Evolutionary conservation across 2,888 invertebrate species (phyloP).

Genomic region (Sarcophaga variegata): DNA sequence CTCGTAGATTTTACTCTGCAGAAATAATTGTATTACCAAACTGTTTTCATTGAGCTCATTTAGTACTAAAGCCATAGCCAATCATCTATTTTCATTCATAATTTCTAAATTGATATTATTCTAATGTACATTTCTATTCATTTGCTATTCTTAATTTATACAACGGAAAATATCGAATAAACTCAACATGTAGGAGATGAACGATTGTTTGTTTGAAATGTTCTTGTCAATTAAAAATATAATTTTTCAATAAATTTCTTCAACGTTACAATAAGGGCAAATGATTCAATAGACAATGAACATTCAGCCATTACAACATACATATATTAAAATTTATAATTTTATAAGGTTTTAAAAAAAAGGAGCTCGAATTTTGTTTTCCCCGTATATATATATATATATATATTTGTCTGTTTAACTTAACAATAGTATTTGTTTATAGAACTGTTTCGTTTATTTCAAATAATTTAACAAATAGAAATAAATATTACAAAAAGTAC

Average conservation of each 20-base stretch:
- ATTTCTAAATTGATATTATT: constrained; percentile 34
- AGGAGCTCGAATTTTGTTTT: too few species aligned
- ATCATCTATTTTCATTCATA: constrained; percentile 50
- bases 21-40: constrained; percentile 21
- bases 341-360: too few species aligned
- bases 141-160: not conserved
- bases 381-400: too few species aligned
- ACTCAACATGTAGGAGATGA: constrained; percentile 37
- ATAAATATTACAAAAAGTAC: not conserved
- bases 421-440: not conserved
- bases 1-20: not conserved
- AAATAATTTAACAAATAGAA: not conserved
- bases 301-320: not conserved
- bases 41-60: constrained; percentile 32
- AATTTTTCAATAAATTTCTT: not conserved
- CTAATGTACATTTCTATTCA: not conserved
- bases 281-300: not conserved
- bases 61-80: constrained; percentile 5
- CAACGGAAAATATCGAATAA: not conserved
- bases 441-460: not conserved
- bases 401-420: not conserved
- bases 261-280: not conserved
- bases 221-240: constrained; percentile 48
- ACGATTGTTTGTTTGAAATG: constrained; percentile 47
- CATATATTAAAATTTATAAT: not conserved